Percentiles rank a stretch among this genome's conserved stretches.
phyloP scores from a whole-genome alignment of 1,140 invertebrate genomes.

The Heterodera carotae region DNA sequence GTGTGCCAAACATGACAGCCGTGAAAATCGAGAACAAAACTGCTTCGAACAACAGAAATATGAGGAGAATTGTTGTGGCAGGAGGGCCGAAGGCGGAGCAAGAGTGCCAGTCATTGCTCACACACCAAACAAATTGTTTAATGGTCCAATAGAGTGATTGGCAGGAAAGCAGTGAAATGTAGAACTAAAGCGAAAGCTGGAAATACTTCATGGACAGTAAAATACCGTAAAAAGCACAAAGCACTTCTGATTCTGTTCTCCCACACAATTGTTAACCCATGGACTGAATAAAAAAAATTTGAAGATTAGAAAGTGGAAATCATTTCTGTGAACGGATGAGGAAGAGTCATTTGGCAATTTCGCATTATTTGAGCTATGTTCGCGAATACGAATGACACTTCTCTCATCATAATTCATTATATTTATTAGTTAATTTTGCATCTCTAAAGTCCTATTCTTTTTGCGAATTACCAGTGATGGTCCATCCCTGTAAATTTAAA shows the following conservation, averaged over 20 bases:
- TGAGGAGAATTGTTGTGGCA: constrained; percentile 87
- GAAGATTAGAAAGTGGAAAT: too few species aligned
- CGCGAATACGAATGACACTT: too few species aligned
- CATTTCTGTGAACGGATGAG: too few species aligned
- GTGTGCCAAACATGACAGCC: constrained; percentile 92
- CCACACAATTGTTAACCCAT: constrained; percentile 93
- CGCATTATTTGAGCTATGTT: too few species aligned
- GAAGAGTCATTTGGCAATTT: too few species aligned
- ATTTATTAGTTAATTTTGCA: too few species aligned
- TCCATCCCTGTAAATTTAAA: constrained; percentile 86
- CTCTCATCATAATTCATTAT: too few species aligned
- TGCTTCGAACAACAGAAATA: constrained; percentile 94
- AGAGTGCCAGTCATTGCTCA: constrained; percentile 86
- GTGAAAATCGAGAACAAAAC: constrained; percentile 97
- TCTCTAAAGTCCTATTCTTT: too few species aligned
- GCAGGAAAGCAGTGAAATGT: constrained; percentile 91
- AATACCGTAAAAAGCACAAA: constrained; percentile 94
- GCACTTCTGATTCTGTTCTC: constrained; percentile 98
- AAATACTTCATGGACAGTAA: constrained; percentile 15
- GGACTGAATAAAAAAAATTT: constrained; percentile 25
- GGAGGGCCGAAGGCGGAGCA: constrained; percentile 87
- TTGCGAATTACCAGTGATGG: constrained; percentile 97
- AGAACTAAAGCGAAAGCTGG: constrained; percentile 79
- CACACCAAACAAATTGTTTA: constrained; percentile 80
- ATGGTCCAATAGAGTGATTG: constrained; percentile 88